Conservation (phyloP, 2,113 vertebrate species). For the Globicephala melas region DNA sequence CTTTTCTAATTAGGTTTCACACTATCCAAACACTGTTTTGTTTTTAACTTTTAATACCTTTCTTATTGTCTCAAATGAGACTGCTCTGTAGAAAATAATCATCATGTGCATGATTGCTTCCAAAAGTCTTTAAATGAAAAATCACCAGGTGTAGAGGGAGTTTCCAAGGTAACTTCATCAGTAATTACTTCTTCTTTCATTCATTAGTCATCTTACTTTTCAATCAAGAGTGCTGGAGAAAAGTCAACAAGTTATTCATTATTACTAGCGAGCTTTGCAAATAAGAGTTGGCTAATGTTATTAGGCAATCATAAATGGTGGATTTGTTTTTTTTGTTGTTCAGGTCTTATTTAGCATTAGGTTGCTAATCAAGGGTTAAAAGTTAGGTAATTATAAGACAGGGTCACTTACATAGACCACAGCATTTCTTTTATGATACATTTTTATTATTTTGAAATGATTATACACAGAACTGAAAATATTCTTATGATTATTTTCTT, state of each 20-base stretch:
- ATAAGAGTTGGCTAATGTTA: background rate
- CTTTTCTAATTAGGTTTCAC: slow-evolving; percentile 42
- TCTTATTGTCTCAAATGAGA: background rate
- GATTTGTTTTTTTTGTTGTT: background rate
- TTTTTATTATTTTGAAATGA: slow-evolving; percentile 7
- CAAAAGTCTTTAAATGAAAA: background rate
- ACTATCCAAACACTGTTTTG: background rate
- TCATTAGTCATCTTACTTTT: background rate
- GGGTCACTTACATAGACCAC: background rate
- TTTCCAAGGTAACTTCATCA: background rate
- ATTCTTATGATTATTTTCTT: background rate
- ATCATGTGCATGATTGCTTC: background rate
- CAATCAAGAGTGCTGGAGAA: background rate
- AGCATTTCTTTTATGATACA: background rate
- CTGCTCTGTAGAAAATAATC: background rate
- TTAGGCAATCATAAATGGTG: background rate
- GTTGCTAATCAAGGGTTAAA: background rate
- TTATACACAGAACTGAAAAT: background rate
- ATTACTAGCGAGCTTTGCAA: background rate
- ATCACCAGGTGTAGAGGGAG: background rate
- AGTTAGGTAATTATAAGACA: background rate
- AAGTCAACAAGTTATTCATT: background rate
- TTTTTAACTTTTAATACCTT: background rate
- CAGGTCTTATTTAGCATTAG: background rate
- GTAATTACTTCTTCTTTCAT: slow-evolving; percentile 9